phyloP scores from a whole-genome alignment of 2,797 vertebrate species.

The Micropoecilia bifurca region DNA sequence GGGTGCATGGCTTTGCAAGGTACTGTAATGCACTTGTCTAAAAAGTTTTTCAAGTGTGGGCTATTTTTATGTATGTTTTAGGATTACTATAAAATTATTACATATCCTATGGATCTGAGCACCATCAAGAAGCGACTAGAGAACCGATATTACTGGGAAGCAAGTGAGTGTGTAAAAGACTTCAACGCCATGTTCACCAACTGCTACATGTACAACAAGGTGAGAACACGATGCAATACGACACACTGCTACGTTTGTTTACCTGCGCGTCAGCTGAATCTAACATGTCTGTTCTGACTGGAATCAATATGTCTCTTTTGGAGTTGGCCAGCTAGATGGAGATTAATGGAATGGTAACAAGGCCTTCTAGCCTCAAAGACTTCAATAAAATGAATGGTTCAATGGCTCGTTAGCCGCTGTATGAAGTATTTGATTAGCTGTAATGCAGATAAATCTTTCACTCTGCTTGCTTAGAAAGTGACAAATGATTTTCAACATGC shows the following conservation, averaged over 20 bases:
- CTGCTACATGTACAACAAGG: constrained; percentile 94
- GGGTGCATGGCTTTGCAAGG: neutral
- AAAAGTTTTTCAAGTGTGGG: neutral
- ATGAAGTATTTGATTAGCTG: neutral
- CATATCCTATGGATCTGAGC: constrained; percentile 92
- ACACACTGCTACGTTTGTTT: neutral
- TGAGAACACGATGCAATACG: constrained; percentile 60
- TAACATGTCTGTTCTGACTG: neutral
- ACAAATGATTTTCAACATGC: neutral
- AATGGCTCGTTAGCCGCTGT: neutral
- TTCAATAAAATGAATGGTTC: neutral
- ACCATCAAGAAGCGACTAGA: constrained; percentile 93
- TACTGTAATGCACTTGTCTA: neutral
- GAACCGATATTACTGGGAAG: constrained; percentile 90
- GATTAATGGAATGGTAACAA: neutral
- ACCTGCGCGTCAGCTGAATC: neutral
- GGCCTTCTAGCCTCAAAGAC: neutral
- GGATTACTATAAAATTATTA: constrained; percentile 95
- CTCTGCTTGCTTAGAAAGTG: neutral
- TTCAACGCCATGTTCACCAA: constrained; percentile 94
- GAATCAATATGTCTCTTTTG: neutral
- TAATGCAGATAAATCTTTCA: neutral
- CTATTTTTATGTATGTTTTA: constrained; percentile 50
- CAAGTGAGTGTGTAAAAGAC: constrained; percentile 89
- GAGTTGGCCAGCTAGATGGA: neutral